Conservation (phyloP, 1,140 invertebrate genomes). For the Episyrphus balteatus region DNA sequence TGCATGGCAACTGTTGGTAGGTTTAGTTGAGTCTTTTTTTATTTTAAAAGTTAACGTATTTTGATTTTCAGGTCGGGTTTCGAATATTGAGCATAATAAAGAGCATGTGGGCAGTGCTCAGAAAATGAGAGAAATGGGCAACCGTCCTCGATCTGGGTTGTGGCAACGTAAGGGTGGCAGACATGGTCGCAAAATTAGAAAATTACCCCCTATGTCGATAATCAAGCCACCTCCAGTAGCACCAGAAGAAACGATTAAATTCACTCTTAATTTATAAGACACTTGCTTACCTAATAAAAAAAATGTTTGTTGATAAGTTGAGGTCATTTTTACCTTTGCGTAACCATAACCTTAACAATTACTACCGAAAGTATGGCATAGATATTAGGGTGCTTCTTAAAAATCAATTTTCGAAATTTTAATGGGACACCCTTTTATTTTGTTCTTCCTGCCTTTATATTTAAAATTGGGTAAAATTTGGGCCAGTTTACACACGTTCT, state of each 20-base stretch:
- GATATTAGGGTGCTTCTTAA: too few species aligned
- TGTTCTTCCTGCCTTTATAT: too few species aligned
- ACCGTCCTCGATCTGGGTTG: slow-evolving; percentile 80
- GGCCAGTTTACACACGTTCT: too few species aligned
- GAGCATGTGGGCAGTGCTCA: slow-evolving; percentile 77
- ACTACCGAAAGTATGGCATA: too few species aligned
- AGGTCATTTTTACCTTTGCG: too few species aligned
- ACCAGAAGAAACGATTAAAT: slow-evolving; percentile 16
- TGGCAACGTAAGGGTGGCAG: slow-evolving; percentile 86
- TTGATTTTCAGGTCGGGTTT: slow-evolving; percentile 55
- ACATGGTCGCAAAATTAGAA: slow-evolving; percentile 76
- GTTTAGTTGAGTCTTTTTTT: slow-evolving; percentile 15
- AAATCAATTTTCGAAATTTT: too few species aligned
- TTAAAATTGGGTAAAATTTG: too few species aligned
- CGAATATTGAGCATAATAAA: slow-evolving; percentile 62
- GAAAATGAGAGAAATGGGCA: slow-evolving; percentile 69
- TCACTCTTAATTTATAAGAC: slow-evolving; percentile 24
- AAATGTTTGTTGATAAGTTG: too few species aligned
- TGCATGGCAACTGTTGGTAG: slow-evolving; percentile 86
- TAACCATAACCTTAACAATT: too few species aligned
- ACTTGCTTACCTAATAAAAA: not conserved
- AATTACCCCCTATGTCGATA: slow-evolving; percentile 43
- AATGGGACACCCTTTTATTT: too few species aligned
- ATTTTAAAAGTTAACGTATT: not conserved
- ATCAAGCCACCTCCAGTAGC: slow-evolving; percentile 17